These are phyloP conservation scores for Haemorhous mexicanus DNA, from an alignment of 2,113 vertebrate genomes.

Conservation along the genomic window DNA sequence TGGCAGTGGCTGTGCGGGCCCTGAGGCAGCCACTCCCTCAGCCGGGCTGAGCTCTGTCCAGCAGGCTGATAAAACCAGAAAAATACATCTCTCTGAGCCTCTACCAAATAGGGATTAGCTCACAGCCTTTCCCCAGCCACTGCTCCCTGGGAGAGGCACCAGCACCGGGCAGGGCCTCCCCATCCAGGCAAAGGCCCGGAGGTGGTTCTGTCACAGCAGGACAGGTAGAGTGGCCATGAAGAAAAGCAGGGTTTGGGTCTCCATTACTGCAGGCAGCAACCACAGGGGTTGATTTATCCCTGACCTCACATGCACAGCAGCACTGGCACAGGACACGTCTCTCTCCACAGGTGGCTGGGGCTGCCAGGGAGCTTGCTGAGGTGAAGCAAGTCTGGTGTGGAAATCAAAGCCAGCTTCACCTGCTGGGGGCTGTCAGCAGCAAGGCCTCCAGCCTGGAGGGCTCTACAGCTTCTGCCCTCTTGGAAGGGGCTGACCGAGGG, in stretches of 20 bases:
- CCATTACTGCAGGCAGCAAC: neutral
- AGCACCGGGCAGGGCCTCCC: rapidly evolving
- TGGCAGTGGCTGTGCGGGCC: rapidly evolving
- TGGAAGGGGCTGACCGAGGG: neutral
- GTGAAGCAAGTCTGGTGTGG: neutral
- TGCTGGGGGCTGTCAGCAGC: neutral
- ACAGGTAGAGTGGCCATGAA: no score
- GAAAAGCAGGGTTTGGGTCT: no score
- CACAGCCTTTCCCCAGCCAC: neutral
- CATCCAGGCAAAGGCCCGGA: neutral
- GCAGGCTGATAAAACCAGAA: neutral
- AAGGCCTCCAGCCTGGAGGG: neutral
- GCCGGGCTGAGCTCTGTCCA: rapidly evolving
- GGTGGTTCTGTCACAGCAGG: neutral
- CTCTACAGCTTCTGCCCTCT: neutral
- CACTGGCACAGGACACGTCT: neutral
- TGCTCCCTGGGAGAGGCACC: neutral
- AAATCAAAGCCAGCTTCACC: neutral
- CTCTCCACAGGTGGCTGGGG: neutral
- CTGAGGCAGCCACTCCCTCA: neutral
- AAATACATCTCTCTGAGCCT: neutral
- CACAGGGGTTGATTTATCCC: neutral
- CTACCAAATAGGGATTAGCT: rapidly evolving
- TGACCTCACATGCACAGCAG: neutral
- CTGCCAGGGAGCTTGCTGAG: neutral